Evolutionary conservation across 1,140 invertebrate genomes (phyloP), one percentile per base, ranked within the genome.

Genomic region (Atta colombica): DNA sequence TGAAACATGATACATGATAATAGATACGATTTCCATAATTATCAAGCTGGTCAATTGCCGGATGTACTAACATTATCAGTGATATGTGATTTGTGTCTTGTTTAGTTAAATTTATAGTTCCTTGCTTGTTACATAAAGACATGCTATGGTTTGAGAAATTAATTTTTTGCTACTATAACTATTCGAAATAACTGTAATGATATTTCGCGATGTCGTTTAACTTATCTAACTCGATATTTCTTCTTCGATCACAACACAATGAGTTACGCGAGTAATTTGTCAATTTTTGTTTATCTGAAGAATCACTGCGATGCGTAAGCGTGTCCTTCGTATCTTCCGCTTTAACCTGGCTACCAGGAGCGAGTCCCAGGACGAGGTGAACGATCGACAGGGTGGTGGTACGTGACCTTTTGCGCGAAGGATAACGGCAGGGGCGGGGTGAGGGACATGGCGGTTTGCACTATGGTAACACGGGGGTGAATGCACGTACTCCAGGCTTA

Each of bases 401-500:
- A 94, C 94, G 94, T 95, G 94, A 95, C 94, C 94, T 95, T 95
- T 95, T 94, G 93, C 93, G 91, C 92, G 93, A 94, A 95, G 94
- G 94, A 94, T 95, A 94, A 95, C 91, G 94, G 91, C 90, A 90
- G 90, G 92, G 92, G 89, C 86, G 93, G 84, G 90, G 89, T 82
- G 91, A 81, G 88, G 86, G 82, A 60, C 25, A 35, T n/a, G 80
- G 65, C 12, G 80, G 68, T 91, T 88, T 81, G 87, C 82, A 68
- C 77, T 88, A 85, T 87, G 82, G 82, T 88, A 91, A 91, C 80
- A 74, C 85, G 92, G 92, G 91, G 93, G 90, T 94, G 93, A 94
- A 94, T 92, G 92, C 80, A 93, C 93, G 92, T 92, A 92, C 68
- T 84, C 69, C 80, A 84, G 78, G 80, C 80, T 84, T 75, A 84